phyloP scores from a whole-genome alignment of 2,113 vertebrate genomes.

The Morone chrysops region DNA sequence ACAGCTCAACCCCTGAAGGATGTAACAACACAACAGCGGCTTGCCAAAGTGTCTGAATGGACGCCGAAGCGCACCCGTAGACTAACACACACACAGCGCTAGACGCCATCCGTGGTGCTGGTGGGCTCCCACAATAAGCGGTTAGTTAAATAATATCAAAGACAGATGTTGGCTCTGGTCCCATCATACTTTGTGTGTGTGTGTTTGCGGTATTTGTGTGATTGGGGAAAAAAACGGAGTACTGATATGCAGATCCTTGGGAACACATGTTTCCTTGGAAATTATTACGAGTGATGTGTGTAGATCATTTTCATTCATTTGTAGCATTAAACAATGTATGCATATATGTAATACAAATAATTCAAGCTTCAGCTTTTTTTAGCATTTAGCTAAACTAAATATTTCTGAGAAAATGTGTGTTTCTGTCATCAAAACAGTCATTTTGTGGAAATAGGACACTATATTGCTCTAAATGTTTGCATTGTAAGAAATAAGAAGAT shows the following conservation, averaged over 20 bases:
- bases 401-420: background rate
- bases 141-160: constrained; percentile 84
- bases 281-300: constrained; percentile 18
- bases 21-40: constrained; percentile 65
- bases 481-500: background rate
- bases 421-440: background rate
- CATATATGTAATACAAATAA: background rate
- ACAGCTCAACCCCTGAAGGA: constrained; percentile 59
- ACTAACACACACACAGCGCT: constrained; percentile 67
- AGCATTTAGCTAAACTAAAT: background rate
- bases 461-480: background rate
- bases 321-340: constrained; percentile 11
- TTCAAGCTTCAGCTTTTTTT: background rate
- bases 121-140: constrained; percentile 81
- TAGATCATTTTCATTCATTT: constrained; percentile 38
- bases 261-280: constrained; percentile 52
- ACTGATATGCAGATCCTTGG: constrained; percentile 58
- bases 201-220: constrained; percentile 43
- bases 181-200: constrained; percentile 63
- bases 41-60: constrained; percentile 71
- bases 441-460: background rate
- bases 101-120: constrained; percentile 79
- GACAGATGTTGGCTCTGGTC: constrained; percentile 83
- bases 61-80: constrained; percentile 59
- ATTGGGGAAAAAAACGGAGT: constrained; percentile 25